These are phyloP conservation scores for Tyto alba DNA, from an alignment of 2,113 vertebrate genomes.

Conservation along the genomic window DNA sequence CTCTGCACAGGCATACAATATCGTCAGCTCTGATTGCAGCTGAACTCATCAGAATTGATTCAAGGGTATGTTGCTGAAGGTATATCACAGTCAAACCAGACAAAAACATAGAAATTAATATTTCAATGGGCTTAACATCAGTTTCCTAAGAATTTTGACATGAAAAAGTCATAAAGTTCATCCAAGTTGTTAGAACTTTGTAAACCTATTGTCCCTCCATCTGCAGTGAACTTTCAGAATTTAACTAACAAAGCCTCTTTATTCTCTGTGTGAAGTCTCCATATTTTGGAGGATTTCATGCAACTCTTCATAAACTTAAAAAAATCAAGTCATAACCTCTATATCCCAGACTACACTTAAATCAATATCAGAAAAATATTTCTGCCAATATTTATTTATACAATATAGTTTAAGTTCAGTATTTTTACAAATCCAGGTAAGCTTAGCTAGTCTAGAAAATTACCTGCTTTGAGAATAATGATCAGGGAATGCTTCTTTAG, in stretches of 20 bases:
- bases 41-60: not conserved
- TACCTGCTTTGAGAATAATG: not conserved
- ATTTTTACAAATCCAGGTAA: not conserved
- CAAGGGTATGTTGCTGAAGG: not conserved
- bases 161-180: not conserved
- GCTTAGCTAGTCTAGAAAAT: not conserved
- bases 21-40: not conserved
- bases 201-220: not conserved
- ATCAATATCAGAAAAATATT: not conserved
- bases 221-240: not conserved
- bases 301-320: not conserved
- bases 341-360: not conserved
- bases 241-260: not conserved
- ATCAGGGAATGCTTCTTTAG: not conserved
- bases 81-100: not conserved
- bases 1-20: not conserved
- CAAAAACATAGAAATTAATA: not conserved
- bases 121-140: not conserved
- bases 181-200: not conserved
- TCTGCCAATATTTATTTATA: not conserved
- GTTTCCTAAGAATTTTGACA: not conserved
- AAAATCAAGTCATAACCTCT: not conserved
- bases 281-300: not conserved
- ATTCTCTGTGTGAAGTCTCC: not conserved
- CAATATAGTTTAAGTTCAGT: not conserved